These are phyloP conservation scores for Pelobates cultripes DNA, from an alignment of 2,797 vertebrate species.

Conservation along the genomic window DNA sequence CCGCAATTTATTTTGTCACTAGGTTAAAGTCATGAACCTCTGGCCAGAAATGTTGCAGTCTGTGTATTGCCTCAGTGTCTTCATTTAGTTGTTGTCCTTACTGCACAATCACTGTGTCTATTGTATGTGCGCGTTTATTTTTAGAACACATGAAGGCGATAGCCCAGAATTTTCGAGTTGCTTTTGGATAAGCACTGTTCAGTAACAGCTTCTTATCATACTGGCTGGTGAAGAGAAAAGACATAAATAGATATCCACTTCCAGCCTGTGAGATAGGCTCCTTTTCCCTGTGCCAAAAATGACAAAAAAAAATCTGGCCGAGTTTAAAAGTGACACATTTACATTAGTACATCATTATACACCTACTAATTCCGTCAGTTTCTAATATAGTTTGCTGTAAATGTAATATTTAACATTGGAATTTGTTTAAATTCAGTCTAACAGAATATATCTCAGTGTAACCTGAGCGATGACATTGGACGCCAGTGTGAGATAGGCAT, in stretches of 20 bases:
- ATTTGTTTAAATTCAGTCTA: no score
- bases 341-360: no score
- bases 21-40: no score
- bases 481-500: no score
- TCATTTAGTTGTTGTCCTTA: slow-evolving; percentile 13
- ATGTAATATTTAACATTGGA: no score
- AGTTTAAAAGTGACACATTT: not conserved
- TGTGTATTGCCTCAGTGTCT: not conserved
- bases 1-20: no score
- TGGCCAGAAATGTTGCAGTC: not conserved
- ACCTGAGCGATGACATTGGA: no score
- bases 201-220: slow-evolving; percentile 42
- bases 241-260: slow-evolving; percentile 35
- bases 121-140: slow-evolving; percentile 17
- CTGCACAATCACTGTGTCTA: not conserved
- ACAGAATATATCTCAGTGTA: no score
- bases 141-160: slow-evolving; percentile 24
- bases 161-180: slow-evolving; percentile 15
- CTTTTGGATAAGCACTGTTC: slow-evolving; percentile 19
- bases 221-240: slow-evolving; percentile 27
- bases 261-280: not conserved
- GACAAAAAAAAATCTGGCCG: not conserved
- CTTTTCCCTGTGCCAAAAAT: not conserved
- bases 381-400: no score
- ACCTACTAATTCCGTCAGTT: no score